These are phyloP conservation scores for Operophtera brumata DNA, from an alignment of 2,888 invertebrate species.

Conservation along the genomic window DNA sequence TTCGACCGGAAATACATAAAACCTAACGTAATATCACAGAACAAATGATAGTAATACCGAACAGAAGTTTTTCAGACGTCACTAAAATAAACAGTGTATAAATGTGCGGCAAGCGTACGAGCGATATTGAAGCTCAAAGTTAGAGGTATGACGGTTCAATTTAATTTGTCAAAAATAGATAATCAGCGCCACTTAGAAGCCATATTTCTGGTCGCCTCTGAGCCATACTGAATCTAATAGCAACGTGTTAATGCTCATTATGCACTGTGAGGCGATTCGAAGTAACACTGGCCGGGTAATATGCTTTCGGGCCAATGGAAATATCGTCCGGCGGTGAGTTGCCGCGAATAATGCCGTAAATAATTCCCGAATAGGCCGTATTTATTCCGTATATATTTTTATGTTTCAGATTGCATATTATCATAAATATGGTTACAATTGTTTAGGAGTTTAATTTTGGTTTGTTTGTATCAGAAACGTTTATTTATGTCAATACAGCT, in stretches of 20 bases:
- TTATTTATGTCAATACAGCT: background rate
- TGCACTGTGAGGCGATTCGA: background rate
- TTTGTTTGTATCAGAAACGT: background rate
- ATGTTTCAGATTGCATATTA: conserved; percentile 30
- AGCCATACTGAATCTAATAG: background rate
- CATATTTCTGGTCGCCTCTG: background rate
- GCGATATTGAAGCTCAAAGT: background rate
- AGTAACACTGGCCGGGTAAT: conserved; percentile 8
- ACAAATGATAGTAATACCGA: background rate
- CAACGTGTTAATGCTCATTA: background rate
- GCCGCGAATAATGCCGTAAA: conserved; percentile 30
- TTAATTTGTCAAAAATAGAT: background rate
- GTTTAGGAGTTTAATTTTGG: conserved; percentile 6
- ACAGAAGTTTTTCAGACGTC: background rate
- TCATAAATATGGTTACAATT: conserved; percentile 13
- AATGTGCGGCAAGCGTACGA: background rate
- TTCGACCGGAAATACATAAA: conserved; percentile 43
- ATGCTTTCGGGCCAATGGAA: conserved; percentile 34
- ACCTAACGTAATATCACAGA: conserved; percentile 35
- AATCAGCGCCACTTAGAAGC: background rate
- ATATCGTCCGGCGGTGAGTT: conserved; percentile 21
- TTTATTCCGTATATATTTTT: conserved; percentile 28
- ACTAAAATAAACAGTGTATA: background rate
- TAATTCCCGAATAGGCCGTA: conserved; percentile 25
- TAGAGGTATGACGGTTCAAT: background rate